These are phyloP conservation scores for Circaetus gallicus DNA, from an alignment of 2,113 vertebrate genomes.

Conservation along the genomic window DNA sequence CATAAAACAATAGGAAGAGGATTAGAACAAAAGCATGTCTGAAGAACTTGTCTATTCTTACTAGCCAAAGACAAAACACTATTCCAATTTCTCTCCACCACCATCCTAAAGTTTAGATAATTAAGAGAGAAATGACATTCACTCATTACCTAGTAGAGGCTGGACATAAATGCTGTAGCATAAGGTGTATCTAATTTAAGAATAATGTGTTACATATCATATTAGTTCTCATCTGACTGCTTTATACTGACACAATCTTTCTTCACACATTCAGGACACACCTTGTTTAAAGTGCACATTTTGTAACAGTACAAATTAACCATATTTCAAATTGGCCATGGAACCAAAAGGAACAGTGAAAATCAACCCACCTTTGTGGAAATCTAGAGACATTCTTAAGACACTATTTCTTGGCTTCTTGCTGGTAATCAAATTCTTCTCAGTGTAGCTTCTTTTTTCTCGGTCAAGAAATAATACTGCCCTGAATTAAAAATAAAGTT, in stretches of 20 bases:
- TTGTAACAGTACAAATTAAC: neutral
- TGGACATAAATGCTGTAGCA: neutral
- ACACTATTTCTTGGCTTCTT: conserved; percentile 78
- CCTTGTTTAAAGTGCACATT: neutral
- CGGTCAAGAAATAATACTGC: conserved; percentile 85
- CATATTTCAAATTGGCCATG: neutral
- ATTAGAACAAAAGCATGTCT: neutral
- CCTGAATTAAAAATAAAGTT: conserved; percentile 65
- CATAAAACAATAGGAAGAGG: neutral
- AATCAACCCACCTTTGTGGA: conserved; percentile 83
- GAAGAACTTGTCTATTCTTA: neutral
- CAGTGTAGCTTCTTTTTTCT: conserved; percentile 80
- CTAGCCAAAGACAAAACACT: neutral
- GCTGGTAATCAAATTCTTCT: conserved; percentile 70
- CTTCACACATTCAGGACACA: neutral
- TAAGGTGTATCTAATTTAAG: neutral
- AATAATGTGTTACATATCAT: neutral
- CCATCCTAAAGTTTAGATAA: neutral
- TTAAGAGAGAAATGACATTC: neutral
- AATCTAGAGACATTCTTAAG: conserved; percentile 88
- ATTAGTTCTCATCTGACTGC: neutral
- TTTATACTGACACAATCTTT: neutral
- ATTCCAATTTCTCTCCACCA: neutral
- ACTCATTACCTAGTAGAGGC: neutral
- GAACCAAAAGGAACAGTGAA: neutral